Evolutionary conservation across 2,888 invertebrate genomes (phyloP), one percentile per base, ranked within the genome.

Genomic region (Napeogenes sylphis): DNA sequence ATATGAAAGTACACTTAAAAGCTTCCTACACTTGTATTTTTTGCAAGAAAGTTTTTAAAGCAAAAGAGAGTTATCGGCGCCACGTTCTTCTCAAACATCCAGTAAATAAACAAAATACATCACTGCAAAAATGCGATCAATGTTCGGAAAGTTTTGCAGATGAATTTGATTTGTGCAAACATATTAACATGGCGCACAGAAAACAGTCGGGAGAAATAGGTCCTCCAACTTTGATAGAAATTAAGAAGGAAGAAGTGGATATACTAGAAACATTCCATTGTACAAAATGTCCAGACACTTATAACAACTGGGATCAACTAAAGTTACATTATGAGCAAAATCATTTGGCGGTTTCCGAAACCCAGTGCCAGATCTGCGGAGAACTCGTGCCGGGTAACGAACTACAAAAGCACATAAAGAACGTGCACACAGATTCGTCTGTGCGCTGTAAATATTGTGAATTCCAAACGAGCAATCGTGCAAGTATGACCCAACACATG

Each of bases 281-380:
- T 64, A 85, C 84, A 0, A 88, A 88, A 66, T 90, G 90, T 64
- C 65, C 84, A 0, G 82, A 84, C 8, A 71, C 71, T 5, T 88
- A 76, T 63, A 45, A 69, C 0, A 77, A 71, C 0, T 90, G 85
- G 83, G 84, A 87, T 3, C 71, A 81, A 42, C 65, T 90, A 8
- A 77, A 83, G 42, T 38, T 75, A 0, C 90, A 90, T 68, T 87
- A 81, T 2, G 85, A 85, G 63, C 78, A 82, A 59, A 81, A 73
- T 6, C 90, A 90, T 65, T 79, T 81, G 33, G 70, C 75, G 32
- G 67, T 76, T 0, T 73, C 78, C 14, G 79, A 84, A 46, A 83
- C 82, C 0, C 90, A 90, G 61, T 90, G 90, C 65, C 89, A 89
- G 66, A 75, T 84, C 0, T 90, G 90, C 35, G 89, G 88, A 0